phyloP scores from a whole-genome alignment of 2,113 vertebrate species.

The Bagarius yarrelli region DNA sequence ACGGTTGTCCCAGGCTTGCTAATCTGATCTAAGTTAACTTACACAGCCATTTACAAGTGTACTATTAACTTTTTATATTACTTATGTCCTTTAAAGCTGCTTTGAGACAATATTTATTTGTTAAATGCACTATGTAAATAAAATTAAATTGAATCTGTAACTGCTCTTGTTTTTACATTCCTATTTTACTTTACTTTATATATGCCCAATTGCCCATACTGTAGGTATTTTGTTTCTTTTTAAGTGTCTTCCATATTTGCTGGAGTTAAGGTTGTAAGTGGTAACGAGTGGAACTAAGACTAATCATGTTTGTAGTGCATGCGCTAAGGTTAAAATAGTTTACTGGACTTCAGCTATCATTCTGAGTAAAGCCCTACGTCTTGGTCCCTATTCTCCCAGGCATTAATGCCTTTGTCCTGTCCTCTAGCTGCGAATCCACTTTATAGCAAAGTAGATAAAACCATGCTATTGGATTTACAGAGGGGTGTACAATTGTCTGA shows the following conservation, averaged over 20 bases:
- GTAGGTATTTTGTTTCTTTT: not conserved
- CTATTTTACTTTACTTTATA: not conserved
- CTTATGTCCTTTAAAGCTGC: no score
- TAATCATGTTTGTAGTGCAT: not conserved
- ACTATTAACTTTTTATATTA: no score
- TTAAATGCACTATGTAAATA: no score
- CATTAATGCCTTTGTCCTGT: constrained; percentile 26
- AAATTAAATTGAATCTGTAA: not conserved
- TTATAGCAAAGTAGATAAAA: constrained; percentile 50
- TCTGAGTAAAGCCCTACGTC: not conserved
- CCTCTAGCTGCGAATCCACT: constrained; percentile 35
- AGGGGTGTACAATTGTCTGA: constrained; percentile 37
- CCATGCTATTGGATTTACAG: constrained; percentile 52
- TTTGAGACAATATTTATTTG: no score
- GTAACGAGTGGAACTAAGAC: not conserved
- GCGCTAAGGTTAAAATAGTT: not conserved
- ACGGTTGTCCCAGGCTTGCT: no score
- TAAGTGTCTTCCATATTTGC: not conserved
- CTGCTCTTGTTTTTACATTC: not conserved
- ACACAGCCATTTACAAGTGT: no score
- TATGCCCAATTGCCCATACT: not conserved
- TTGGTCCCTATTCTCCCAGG: not conserved
- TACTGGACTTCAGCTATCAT: not conserved
- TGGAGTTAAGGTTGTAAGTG: not conserved
- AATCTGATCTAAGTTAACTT: no score